phyloP scores from a whole-genome alignment of 2,113 vertebrate species.

The Garra rufa region DNA sequence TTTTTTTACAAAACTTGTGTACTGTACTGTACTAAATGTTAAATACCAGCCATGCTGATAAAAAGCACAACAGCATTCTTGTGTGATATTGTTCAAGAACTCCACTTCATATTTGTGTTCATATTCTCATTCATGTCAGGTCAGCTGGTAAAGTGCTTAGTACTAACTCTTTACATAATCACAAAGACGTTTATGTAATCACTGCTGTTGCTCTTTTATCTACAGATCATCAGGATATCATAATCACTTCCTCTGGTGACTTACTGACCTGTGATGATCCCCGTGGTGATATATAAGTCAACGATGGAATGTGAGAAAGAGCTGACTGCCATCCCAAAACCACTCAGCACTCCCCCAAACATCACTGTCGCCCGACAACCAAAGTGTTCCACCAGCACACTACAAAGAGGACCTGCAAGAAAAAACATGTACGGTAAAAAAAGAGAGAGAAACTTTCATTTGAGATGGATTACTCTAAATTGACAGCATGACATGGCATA shows the following conservation, averaged over 20 bases:
- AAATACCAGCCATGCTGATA: not conserved
- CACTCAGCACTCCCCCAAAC: constrained; percentile 87
- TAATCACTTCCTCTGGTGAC: not conserved
- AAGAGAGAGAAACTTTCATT: constrained; percentile 28
- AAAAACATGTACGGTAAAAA: constrained; percentile 57
- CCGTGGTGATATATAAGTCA: constrained; percentile 86
- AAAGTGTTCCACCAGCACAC: constrained; percentile 84
- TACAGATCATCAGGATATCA: not conserved
- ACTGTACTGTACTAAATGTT: no score
- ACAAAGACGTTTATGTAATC: not conserved
- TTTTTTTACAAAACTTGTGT: no score
- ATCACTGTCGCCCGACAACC: constrained; percentile 87
- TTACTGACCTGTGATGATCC: constrained; percentile 86
- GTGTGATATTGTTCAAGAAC: not conserved
- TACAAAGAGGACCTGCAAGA: constrained; percentile 88
- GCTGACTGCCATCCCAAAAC: constrained; percentile 87
- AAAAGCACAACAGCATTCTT: not conserved
- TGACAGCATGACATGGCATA: not conserved
- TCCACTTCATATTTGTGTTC: not conserved
- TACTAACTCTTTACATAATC: not conserved
- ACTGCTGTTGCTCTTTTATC: not conserved
- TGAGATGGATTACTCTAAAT: not conserved
- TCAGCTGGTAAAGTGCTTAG: not conserved
- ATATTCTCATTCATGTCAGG: not conserved
- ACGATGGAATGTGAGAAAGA: constrained; percentile 84